Base-by-base conservation (phyloP, 2,888 invertebrate species). In the Phania funesta region DNA sequence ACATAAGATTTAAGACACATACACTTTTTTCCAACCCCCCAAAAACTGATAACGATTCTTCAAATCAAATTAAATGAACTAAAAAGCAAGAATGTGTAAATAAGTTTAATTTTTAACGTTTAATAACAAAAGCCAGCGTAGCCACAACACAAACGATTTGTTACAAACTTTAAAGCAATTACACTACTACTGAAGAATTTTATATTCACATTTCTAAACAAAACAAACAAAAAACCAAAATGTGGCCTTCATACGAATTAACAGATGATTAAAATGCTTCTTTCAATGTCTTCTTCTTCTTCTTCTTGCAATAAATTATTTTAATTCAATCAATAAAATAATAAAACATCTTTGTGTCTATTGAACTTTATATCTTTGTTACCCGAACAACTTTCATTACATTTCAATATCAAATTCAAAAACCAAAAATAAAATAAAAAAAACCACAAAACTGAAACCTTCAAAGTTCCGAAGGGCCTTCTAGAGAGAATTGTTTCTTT, bases 321-420 rank as follows among this genome's bases (percentile, higher is more conserved):
- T 8, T n/a, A 32, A 48, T 32, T 64, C 22, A 32, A 64, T 32
- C n/a, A 22, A 32, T 22, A n/a, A 48, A 24, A 11, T 35, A 26
- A n/a, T 13, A 26, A 26, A 35, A 64, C 22, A 22, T 11, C n/a
- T 50, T 38, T 52, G 24, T 38, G 0, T 52, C n/a, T 29, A 41
- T 26, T 24, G 8, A 22, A 22, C 22, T 22, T 48, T 22, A 9
- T 20, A 16, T 11, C n/a, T n/a, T 68, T 68, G 52, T 54, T 41
- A 22, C 0, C 48, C 46, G 56, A 75, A 75, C 75, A 65, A 56
- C 65, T 75, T 75, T 75, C 75, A 56, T 74, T 56, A 29, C 32
- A 56, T 48, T 75, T 74, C 29, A 38, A 54, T 29, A 68, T 41
- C 41, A 54, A 54, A 29, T 32, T 29, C 5, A 41, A 38, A 38